These are phyloP conservation scores for Colossoma macropomum DNA, from an alignment of 2,113 vertebrate species.

Conservation along the genomic window DNA sequence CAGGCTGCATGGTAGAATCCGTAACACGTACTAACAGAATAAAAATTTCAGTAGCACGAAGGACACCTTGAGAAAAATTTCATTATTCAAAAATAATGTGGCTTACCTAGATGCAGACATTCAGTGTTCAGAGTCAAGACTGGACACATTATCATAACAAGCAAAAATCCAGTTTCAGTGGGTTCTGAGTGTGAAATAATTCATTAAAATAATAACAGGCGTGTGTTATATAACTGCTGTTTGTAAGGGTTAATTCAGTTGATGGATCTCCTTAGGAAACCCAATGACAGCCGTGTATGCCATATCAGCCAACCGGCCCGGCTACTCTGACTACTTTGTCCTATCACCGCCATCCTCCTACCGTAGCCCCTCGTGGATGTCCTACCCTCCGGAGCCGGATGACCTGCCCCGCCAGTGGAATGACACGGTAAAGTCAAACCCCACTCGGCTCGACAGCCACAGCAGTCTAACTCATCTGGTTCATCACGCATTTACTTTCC, in stretches of 20 bases:
- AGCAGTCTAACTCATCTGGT: not conserved
- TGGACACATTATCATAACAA: too few relatives aligned
- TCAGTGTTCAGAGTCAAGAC: too few relatives aligned
- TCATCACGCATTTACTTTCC: not conserved
- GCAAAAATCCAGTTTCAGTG: too few relatives aligned
- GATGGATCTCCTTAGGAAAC: conserved; percentile 80
- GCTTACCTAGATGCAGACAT: too few relatives aligned
- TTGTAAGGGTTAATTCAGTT: not conserved
- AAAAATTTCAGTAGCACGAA: too few relatives aligned
- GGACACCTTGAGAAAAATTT: too few relatives aligned
- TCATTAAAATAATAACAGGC: not conserved
- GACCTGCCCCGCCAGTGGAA: conserved; percentile 93
- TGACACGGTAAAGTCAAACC: conserved; percentile 74
- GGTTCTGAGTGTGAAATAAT: too few relatives aligned
- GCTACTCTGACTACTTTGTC: conserved; percentile 94
- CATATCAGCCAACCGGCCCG: conserved; percentile 93
- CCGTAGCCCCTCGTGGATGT: conserved; percentile 95
- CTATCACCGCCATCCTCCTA: conserved; percentile 91
- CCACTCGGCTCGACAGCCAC: not conserved
- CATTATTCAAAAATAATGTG: too few relatives aligned
- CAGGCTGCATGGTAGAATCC: too few relatives aligned
- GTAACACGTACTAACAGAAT: too few relatives aligned
- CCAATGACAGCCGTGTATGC: conserved; percentile 96
- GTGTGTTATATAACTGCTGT: not conserved
- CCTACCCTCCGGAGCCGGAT: conserved; percentile 89